Conservation (phyloP, 2,888 invertebrate species). For the Cecidostiba fungosa region DNA sequence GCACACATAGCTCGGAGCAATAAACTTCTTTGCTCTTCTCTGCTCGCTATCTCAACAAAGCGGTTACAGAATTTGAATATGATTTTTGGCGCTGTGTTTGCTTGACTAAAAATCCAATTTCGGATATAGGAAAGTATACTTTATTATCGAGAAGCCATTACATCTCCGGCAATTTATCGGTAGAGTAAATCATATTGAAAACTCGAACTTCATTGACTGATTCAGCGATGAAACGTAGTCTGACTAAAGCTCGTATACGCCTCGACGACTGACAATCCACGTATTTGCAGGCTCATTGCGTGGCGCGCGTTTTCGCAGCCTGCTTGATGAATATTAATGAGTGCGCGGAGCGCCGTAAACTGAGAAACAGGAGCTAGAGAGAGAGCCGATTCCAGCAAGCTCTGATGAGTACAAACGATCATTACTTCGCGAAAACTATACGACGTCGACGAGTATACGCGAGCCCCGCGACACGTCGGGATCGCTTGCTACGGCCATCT, state of each 20-base stretch:
- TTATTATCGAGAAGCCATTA: not conserved
- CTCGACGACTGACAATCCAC: constrained; percentile 3
- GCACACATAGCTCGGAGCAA: not conserved
- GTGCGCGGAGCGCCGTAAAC: not conserved
- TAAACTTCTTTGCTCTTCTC: not conserved
- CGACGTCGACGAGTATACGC: not conserved
- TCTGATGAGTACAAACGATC: constrained; percentile 56
- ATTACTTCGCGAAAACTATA: not conserved
- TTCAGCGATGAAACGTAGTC: not conserved
- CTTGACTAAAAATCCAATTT: not conserved
- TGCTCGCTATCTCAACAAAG: not conserved
- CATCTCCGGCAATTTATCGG: not conserved
- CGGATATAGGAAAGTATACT: not conserved
- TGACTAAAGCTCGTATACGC: not conserved
- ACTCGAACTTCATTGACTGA: not conserved
- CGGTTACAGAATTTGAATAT: not conserved
- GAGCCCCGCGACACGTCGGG: not conserved
- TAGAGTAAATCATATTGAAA: not conserved
- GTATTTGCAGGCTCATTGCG: not conserved
- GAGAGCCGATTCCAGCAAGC: constrained; percentile 4
- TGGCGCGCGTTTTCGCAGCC: not conserved
- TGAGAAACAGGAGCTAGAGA: not conserved
- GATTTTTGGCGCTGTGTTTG: not conserved
- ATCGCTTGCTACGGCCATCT: not conserved
- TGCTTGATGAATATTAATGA: constrained; percentile 56